phyloP scores from a whole-genome alignment of 2,888 invertebrate species.

The Myopa testacea region DNA sequence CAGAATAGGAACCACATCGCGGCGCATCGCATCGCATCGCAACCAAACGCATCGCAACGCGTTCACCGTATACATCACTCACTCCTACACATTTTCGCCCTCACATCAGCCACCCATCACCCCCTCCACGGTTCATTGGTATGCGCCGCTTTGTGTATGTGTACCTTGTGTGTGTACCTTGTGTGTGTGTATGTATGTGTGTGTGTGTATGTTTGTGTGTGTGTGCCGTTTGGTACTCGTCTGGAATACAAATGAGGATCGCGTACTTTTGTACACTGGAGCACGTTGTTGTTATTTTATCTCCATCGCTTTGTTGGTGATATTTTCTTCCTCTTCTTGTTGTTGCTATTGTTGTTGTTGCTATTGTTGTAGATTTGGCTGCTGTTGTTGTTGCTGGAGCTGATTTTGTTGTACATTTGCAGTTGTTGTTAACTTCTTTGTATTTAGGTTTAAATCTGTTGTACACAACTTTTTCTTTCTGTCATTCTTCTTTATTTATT shows the following conservation, averaged over 20 bases:
- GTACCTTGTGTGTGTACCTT: background rate
- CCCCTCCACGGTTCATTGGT: slow-evolving; percentile 11
- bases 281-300: background rate
- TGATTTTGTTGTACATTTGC: no score
- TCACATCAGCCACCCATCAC: background rate
- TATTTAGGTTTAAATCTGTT: background rate
- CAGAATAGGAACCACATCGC: background rate
- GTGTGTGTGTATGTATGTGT: background rate
- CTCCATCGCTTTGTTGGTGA: background rate
- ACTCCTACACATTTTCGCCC: background rate
- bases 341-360: slow-evolving; percentile 15
- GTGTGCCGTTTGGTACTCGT: slow-evolving; percentile 53
- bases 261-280: slow-evolving; percentile 44
- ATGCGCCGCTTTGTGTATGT: slow-evolving; percentile 1
- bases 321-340: slow-evolving; percentile 8
- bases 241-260: slow-evolving; percentile 67
- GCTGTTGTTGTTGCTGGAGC: no score
- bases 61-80: background rate
- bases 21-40: background rate
- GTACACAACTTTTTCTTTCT: background rate
- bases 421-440: background rate
- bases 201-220: background rate
- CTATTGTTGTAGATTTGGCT: slow-evolving; percentile 6
- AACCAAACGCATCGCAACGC: no score
- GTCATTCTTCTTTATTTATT: no score